Percentiles rank a stretch among this genome's conserved stretches.
These are phyloP conservation scores for Chironomus tentans DNA, from an alignment of 2,888 invertebrate species.

Conservation along the genomic window DNA sequence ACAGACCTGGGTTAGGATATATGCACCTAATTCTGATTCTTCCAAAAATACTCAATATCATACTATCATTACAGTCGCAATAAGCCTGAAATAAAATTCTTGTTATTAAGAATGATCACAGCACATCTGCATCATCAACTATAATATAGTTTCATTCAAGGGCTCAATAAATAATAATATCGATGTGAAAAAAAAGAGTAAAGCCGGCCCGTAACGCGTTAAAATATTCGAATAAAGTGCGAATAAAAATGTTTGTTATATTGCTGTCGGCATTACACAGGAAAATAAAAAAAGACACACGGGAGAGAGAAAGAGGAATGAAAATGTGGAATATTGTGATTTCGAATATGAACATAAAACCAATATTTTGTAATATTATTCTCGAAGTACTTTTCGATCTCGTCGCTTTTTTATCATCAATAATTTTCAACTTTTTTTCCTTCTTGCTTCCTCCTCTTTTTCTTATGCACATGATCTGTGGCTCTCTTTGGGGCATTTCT, in stretches of 20 bases:
- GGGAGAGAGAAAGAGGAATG: not conserved
- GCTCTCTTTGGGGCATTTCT: too few species aligned
- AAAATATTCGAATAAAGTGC: conserved; percentile 22
- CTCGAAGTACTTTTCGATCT: not conserved
- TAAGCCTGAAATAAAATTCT: too few species aligned
- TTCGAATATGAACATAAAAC: not conserved
- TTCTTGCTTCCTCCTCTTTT: not conserved
- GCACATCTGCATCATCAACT: not conserved
- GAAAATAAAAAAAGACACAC: not conserved
- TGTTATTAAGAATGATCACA: not conserved
- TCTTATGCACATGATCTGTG: too few species aligned
- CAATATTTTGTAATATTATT: conserved; percentile 12
- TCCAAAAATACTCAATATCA: too few species aligned
- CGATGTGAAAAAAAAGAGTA: not conserved
- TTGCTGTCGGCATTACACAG: conserved; percentile 17
- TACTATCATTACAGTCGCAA: too few species aligned
- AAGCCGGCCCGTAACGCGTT: conserved; percentile 4
- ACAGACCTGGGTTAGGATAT: too few species aligned
- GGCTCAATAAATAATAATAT: conserved; percentile 1
- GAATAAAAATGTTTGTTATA: conserved; percentile 23
- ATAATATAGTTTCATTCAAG: not conserved
- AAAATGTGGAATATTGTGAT: conserved; percentile 12
- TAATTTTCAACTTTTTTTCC: not conserved
- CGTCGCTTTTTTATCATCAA: conserved; percentile 7
- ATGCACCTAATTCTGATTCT: too few species aligned